A percentile compares a stretch with the other conserved stretches of the same genome.
Conservation (phyloP, 2,797 vertebrate genomes). For the Coracias cyanogaster region DNA sequence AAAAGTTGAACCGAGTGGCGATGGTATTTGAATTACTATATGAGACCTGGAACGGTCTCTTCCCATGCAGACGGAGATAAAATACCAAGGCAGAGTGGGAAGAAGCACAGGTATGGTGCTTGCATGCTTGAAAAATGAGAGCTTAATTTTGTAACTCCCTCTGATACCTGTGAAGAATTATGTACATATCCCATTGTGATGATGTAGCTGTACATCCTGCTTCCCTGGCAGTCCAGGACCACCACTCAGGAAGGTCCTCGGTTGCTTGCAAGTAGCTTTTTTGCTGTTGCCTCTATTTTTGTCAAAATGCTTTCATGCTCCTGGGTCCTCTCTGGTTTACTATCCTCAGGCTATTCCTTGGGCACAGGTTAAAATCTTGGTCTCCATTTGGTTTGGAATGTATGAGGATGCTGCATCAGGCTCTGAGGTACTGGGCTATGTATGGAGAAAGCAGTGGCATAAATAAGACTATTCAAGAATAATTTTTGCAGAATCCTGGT, state of each 20-base stretch:
- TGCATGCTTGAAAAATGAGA: fast-evolving
- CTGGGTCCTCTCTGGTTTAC: not conserved
- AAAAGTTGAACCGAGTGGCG: not conserved
- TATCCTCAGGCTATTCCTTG: not conserved
- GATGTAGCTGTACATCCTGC: fast-evolving
- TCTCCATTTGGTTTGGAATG: not conserved
- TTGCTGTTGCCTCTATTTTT: not conserved
- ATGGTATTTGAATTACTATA: not conserved
- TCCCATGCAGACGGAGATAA: not conserved
- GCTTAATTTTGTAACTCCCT: not conserved
- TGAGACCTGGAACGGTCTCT: not conserved
- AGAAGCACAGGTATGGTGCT: fast-evolving
- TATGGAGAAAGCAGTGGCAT: fast-evolving
- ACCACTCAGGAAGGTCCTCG: fast-evolving
- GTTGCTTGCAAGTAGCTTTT: not conserved
- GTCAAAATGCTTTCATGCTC: not conserved
- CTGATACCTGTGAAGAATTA: not conserved
- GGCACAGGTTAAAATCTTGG: not conserved
- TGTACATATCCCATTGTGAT: fast-evolving
- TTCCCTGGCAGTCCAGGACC: not conserved
- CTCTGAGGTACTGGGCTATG: fast-evolving
- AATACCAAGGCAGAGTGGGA: not conserved
- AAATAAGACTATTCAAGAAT: not conserved
- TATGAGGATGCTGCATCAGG: fast-evolving
- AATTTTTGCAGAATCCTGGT: not conserved